These are phyloP conservation scores for Osedax fenrisi DNA, from an alignment of 2,888 invertebrate genomes.

Conservation along the genomic window DNA sequence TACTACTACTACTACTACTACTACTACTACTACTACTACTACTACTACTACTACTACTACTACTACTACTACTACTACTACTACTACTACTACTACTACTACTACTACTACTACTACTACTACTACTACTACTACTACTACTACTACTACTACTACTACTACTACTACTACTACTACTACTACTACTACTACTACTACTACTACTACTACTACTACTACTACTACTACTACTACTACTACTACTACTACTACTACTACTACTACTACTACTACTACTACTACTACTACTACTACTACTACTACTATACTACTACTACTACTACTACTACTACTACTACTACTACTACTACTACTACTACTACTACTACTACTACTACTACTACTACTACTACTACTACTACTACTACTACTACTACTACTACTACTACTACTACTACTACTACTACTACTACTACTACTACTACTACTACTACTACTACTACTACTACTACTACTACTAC, in stretches of 20 bases:
- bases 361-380: slow-evolving; percentile 31
- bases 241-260: slow-evolving; percentile 33
- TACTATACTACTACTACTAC: slow-evolving; percentile 5
- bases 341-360: slow-evolving; percentile 30
- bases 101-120: slow-evolving; percentile 24
- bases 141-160: slow-evolving; percentile 30
- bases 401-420: slow-evolving; percentile 33
- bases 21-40: slow-evolving; percentile 8
- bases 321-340: slow-evolving; percentile 25
- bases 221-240: slow-evolving; percentile 35
- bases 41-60: slow-evolving; percentile 26
- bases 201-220: slow-evolving; percentile 33
- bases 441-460: slow-evolving; percentile 35
- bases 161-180: slow-evolving; percentile 32
- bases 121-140: slow-evolving; percentile 29
- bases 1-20: slow-evolving; percentile 27
- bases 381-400: slow-evolving; percentile 33
- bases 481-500: slow-evolving; percentile 33
- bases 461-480: slow-evolving; percentile 33
- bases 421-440: slow-evolving; percentile 34
- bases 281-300: slow-evolving; percentile 28
- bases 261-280: slow-evolving; percentile 33
- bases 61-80: slow-evolving; percentile 29
- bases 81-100: background rate
- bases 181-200: slow-evolving; percentile 33